Percentiles rank a stretch among this genome's conserved stretches.
Conservation (phyloP, 2,888 invertebrate species). For the Magallana nippona region DNA sequence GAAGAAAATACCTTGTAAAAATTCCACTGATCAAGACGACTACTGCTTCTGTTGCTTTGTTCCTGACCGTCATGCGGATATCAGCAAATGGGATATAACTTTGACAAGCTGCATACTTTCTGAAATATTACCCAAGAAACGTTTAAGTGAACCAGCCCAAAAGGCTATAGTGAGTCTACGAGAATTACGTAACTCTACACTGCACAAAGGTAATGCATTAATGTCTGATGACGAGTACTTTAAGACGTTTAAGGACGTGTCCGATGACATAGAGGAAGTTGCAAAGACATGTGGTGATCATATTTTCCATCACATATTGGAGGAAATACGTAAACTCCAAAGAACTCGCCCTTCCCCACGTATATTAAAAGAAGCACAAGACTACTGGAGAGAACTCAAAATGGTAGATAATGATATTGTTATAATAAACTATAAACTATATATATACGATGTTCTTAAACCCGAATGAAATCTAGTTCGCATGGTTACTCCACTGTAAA, state of each 20-base stretch:
- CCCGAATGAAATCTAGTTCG: no score
- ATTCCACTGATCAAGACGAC: no score
- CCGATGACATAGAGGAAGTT: background rate
- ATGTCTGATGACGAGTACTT: background rate
- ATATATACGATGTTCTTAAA: no score
- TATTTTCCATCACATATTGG: background rate
- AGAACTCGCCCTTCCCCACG: background rate
- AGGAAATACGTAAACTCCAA: background rate
- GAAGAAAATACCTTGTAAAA: background rate
- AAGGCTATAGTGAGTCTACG: background rate
- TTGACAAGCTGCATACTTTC: background rate
- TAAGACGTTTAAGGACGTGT: background rate
- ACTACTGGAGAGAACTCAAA: no score
- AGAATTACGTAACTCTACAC: background rate
- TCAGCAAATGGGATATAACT: background rate
- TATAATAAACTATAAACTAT: no score
- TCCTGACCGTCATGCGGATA: background rate
- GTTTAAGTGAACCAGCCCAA: background rate
- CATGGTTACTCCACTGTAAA: no score
- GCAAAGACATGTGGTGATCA: background rate
- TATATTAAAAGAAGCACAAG: background rate
- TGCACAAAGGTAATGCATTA: background rate
- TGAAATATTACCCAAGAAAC: background rate
- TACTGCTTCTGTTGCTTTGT: background rate
- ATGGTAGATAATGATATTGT: no score